Evolutionary conservation across 2,113 vertebrate species (phyloP).

Genomic region (Oreochromis niloticus): DNA sequence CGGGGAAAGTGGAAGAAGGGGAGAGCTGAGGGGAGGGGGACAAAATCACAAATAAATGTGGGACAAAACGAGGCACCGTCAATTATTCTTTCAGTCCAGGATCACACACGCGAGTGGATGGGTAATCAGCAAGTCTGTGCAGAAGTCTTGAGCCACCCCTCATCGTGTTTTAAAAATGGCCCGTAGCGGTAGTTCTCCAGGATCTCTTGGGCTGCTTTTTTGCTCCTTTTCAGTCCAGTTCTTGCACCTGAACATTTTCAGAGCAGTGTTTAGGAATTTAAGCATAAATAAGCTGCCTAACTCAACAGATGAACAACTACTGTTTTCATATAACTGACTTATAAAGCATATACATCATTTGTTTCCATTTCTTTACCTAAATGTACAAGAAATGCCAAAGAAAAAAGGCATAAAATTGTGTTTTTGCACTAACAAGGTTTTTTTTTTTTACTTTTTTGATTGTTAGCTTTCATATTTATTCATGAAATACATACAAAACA

Average conservation of each 20-base stretch:
- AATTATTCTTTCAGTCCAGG: not conserved
- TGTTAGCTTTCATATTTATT: not conserved
- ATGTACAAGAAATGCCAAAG: not conserved
- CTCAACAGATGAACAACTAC: not conserved
- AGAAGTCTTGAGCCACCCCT: not conserved
- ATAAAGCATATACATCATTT: not conserved
- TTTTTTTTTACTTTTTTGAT: not conserved
- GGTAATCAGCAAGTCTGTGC: not conserved
- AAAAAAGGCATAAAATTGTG: not conserved
- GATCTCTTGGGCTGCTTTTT: not conserved
- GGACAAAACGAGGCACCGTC: not conserved
- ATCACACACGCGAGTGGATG: not conserved
- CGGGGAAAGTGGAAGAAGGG: fast-evolving
- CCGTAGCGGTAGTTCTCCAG: not conserved
- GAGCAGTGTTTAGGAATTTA: not conserved
- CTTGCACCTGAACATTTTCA: not conserved
- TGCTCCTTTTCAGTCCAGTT: fast-evolving
- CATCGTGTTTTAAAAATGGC: not conserved
- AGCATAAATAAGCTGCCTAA: not conserved
- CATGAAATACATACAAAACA: not conserved
- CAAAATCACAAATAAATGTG: not conserved
- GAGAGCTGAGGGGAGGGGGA: not conserved
- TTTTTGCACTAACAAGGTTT: not conserved
- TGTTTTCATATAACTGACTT: not conserved
- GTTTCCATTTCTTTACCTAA: not conserved